These are phyloP conservation scores for Oreortyx pictus DNA, from an alignment of 2,797 vertebrate species.

Conservation along the genomic window DNA sequence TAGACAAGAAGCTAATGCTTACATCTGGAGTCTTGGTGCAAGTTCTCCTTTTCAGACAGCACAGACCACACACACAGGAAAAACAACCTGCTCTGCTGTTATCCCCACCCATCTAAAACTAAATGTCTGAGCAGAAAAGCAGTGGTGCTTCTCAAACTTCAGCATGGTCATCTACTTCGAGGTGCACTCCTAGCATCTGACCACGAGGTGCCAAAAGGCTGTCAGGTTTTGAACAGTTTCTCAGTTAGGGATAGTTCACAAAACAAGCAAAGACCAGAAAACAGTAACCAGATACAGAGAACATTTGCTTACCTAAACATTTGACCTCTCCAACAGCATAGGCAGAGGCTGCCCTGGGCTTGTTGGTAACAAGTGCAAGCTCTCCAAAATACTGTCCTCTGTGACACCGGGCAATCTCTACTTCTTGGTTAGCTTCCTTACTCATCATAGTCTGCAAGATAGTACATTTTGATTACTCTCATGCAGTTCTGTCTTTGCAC, in stretches of 20 bases:
- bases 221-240: neutral
- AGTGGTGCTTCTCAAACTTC: neutral
- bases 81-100: neutral
- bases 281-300: neutral
- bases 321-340: slow-evolving; percentile 94
- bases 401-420: slow-evolving; percentile 93
- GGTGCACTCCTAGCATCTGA: neutral
- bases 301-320: slow-evolving; percentile 90
- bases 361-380: slow-evolving; percentile 98
- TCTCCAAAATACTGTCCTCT: slow-evolving; percentile 98
- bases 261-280: neutral
- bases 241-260: neutral
- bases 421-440: slow-evolving; percentile 92
- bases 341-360: slow-evolving; percentile 96
- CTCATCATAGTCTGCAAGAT: slow-evolving; percentile 88
- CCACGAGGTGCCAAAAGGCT: neutral
- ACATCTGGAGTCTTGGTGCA: neutral
- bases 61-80: neutral
- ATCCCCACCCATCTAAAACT: neutral
- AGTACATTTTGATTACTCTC: neutral
- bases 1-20: neutral
- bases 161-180: neutral
- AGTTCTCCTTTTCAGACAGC: neutral
- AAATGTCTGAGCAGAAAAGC: neutral
- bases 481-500: neutral